Conservation (phyloP, 1,140 invertebrate species). For the Nasonia longicornis region DNA sequence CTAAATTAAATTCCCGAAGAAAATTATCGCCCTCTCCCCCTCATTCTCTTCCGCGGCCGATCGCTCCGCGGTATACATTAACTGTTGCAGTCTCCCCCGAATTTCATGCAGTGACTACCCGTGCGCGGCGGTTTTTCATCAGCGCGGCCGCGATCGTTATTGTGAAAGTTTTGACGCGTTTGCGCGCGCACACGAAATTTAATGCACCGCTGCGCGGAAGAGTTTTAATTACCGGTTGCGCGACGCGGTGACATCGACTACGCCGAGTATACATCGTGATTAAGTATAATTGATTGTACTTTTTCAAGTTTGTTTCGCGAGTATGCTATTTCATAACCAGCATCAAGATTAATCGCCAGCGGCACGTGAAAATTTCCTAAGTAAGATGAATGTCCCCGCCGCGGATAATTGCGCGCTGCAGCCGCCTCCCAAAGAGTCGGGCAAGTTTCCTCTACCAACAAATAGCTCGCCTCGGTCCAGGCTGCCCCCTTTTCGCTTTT, state of each 20-base stretch:
- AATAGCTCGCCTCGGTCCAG: background rate
- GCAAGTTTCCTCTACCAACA: background rate
- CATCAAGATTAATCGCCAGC: conserved; percentile 10
- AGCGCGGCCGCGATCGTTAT: background rate
- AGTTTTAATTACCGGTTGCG: background rate
- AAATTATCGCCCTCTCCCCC: background rate
- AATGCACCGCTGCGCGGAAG: background rate
- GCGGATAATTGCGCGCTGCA: background rate
- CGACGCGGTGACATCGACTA: background rate
- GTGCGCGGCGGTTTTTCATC: background rate
- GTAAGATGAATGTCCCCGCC: conserved; percentile 10
- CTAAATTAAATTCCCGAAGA: background rate
- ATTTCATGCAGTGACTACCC: background rate
- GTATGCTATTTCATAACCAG: background rate
- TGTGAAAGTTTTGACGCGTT: background rate
- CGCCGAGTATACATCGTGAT: background rate
- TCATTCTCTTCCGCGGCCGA: background rate
- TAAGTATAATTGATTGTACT: conserved; percentile 20
- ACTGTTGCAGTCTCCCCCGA: background rate
- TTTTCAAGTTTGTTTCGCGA: conserved; percentile 15
- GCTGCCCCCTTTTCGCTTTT: background rate
- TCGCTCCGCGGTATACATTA: background rate
- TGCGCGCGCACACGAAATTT: background rate
- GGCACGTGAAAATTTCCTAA: conserved; percentile 16
- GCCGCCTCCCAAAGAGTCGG: background rate